Conservation (phyloP, 2,113 vertebrate species). For the Talpa occidentalis region DNA sequence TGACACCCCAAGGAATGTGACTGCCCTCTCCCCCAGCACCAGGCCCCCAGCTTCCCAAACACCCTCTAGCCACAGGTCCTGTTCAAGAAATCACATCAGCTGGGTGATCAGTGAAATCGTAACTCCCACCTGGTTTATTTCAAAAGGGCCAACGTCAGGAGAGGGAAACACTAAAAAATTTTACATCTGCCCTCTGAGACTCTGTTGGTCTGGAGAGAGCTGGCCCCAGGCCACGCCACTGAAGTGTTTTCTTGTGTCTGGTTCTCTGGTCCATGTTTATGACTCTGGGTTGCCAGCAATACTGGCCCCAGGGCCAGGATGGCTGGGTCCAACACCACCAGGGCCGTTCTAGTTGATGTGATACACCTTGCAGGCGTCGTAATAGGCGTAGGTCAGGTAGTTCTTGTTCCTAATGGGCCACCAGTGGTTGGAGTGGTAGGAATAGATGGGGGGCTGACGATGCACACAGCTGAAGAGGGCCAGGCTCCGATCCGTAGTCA, state of each 20-base stretch:
- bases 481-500: neutral
- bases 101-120: neutral
- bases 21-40: neutral
- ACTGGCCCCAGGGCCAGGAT: neutral
- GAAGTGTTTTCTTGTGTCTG: neutral
- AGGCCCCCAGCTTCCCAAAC: neutral
- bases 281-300: neutral
- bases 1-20: neutral
- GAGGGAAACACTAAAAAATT: neutral
- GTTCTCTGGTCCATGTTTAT: neutral
- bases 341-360: neutral
- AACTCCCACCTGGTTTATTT: slow-evolving; percentile 57
- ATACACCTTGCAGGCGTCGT: slow-evolving; percentile 47
- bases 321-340: neutral
- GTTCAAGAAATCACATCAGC: neutral
- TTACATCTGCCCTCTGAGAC: neutral
- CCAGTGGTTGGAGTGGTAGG: slow-evolving; percentile 22
- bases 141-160: slow-evolving; percentile 41
- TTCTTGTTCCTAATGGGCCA: slow-evolving; percentile 27
- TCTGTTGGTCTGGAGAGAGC: neutral
- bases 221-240: neutral
- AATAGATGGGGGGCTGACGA: fast-evolving
- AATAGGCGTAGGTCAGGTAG: neutral
- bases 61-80: neutral
- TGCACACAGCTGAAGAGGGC: slow-evolving; percentile 68